Conservation (phyloP, 2,797 vertebrate species). For the Erpetoichthys calabaricus region DNA sequence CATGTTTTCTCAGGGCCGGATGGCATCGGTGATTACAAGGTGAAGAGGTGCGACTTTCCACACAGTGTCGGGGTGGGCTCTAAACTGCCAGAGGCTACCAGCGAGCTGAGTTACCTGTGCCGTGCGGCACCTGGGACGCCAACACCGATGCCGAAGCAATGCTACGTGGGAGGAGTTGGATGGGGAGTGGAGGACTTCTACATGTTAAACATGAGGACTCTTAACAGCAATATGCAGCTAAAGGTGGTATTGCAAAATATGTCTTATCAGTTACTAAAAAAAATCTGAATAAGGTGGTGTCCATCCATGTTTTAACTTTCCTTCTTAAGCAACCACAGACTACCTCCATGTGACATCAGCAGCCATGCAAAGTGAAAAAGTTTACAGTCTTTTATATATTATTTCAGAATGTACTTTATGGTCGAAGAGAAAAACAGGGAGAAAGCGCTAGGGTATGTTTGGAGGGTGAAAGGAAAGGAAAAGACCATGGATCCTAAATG, state of each 20-base stretch:
- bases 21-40: conserved; percentile 43
- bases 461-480: too few species aligned
- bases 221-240: conserved; percentile 44
- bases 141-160: conserved; percentile 22
- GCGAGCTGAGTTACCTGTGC: conserved; percentile 45
- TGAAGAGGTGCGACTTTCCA: conserved; percentile 34
- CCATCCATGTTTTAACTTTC: too few species aligned
- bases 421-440: too few species aligned
- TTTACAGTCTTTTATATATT: too few species aligned
- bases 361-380: too few species aligned
- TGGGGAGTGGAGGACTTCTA: conserved; percentile 43
- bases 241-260: conserved; percentile 35
- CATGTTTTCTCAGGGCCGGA: conserved; percentile 46
- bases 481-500: too few species aligned
- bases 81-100: conserved; percentile 34
- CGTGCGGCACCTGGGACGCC: conserved; percentile 21
- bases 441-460: too few species aligned
- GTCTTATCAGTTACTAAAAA: conserved; percentile 11
- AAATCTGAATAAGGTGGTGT: conserved; percentile 18
- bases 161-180: conserved; percentile 39
- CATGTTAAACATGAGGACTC: conserved; percentile 34
- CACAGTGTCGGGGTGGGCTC: conserved; percentile 32
- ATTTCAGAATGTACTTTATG: too few species aligned
- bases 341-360: too few species aligned
- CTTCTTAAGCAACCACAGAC: not conserved